Conservation (phyloP, 2,888 invertebrate species). For the Argyresthia goedartella region DNA sequence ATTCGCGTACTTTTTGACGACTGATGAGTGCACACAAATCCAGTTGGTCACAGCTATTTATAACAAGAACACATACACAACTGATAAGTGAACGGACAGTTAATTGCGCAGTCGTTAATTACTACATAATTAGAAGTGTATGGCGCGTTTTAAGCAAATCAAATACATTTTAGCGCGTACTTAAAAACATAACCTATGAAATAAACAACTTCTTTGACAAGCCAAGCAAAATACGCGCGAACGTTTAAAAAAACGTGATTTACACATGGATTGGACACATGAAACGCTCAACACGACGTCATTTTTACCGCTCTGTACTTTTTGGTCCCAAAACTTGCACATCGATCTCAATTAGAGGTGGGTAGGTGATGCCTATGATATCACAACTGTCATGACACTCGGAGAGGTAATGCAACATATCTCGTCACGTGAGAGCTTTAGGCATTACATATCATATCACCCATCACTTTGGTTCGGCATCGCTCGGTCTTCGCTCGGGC, state of each 20-base stretch:
- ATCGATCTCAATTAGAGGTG: no score
- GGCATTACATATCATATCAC: no score
- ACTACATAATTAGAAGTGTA: not conserved
- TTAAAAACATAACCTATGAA: constrained; percentile 7
- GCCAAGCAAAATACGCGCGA: constrained; percentile 50
- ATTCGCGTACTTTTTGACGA: constrained; percentile 58
- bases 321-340: no score
- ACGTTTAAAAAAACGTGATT: constrained; percentile 11
- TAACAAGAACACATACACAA: not conserved
- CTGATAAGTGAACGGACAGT: not conserved
- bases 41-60: constrained; percentile 35
- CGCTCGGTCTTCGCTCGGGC: no score
- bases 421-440: no score
- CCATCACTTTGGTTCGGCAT: no score
- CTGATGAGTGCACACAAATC: constrained; percentile 27
- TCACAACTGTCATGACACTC: no score
- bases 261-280: not conserved
- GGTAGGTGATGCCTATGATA: no score
- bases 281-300: no score
- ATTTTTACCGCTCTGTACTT: no score
- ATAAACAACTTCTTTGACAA: constrained; percentile 58
- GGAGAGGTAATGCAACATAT: no score
- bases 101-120: not conserved
- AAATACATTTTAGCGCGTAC: not conserved
- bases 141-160: not conserved